A percentile compares a stretch with the other conserved stretches of the same genome.
These are phyloP conservation scores for Psilopogon haemacephalus DNA, from an alignment of 2,113 vertebrate species.

Conservation along the genomic window DNA sequence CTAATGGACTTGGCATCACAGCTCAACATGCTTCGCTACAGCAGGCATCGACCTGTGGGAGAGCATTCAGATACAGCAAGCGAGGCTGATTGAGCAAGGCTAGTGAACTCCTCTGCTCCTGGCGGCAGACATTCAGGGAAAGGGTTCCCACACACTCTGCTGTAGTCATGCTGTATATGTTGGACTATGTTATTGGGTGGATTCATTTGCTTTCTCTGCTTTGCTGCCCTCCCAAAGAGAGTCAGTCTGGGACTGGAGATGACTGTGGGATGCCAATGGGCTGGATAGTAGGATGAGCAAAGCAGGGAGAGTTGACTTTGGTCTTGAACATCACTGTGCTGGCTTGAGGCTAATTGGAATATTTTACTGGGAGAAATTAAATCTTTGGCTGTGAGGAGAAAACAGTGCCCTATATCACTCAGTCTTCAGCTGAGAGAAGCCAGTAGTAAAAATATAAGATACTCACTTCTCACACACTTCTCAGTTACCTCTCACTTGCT, in stretches of 20 bases:
- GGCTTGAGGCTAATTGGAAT: too few relatives aligned
- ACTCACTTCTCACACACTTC: too few relatives aligned
- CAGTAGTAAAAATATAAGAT: too few relatives aligned
- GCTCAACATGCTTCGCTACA: background rate
- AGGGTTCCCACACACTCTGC: background rate
- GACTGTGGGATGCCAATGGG: background rate
- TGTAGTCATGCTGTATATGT: rapidly evolving
- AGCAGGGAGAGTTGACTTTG: background rate
- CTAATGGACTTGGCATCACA: background rate
- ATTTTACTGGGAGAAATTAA: too few relatives aligned
- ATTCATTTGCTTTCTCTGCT: background rate
- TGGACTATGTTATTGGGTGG: background rate
- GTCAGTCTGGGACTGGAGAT: background rate
- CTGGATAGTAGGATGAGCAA: background rate
- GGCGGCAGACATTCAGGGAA: background rate
- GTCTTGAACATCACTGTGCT: too few relatives aligned
- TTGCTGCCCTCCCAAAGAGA: background rate
- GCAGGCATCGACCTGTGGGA: background rate
- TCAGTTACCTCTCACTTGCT: too few relatives aligned
- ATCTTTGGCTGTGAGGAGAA: too few relatives aligned
- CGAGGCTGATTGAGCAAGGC: background rate
- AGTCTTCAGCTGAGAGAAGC: too few relatives aligned
- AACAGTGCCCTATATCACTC: too few relatives aligned
- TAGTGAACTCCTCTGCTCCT: background rate
- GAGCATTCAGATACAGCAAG: background rate